Evolutionary conservation across 1,140 invertebrate genomes (phyloP).

Genomic region (Drosophila parvula): DNA sequence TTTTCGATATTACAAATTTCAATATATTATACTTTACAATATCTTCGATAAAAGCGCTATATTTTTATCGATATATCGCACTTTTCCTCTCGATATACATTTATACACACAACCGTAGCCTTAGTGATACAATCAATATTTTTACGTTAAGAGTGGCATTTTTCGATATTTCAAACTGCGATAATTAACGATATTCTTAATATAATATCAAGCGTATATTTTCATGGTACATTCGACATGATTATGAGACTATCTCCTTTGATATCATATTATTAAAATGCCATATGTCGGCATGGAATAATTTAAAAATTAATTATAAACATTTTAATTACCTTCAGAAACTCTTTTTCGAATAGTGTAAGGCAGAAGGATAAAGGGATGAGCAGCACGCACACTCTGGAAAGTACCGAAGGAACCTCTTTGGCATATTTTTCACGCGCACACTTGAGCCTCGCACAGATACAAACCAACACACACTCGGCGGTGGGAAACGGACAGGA

Average conservation of each 20-base stretch:
- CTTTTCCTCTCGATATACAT: neutral
- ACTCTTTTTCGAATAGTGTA: slow-evolving; percentile 1
- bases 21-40: too few species aligned
- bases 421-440: slow-evolving; percentile 63
- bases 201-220: too few species aligned
- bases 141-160: too few species aligned
- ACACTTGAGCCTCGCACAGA: slow-evolving; percentile 27
- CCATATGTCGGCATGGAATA: neutral
- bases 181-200: too few species aligned
- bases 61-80: neutral
- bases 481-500: neutral
- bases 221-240: too few species aligned
- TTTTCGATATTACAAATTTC: too few species aligned
- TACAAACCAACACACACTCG: slow-evolving; percentile 9
- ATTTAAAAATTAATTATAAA: neutral
- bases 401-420: slow-evolving; percentile 17
- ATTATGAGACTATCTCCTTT: too few species aligned
- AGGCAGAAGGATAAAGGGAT: slow-evolving; percentile 7
- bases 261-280: too few species aligned
- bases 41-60: too few species aligned
- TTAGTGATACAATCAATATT: too few species aligned
- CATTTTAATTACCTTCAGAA: too few species aligned
- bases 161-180: too few species aligned
- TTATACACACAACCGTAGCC: neutral
- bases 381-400: neutral